A percentile compares a stretch with the other conserved stretches of the same genome.
phyloP scores from a whole-genome alignment of 2,113 vertebrate genomes.

The Salminus brasiliensis region DNA sequence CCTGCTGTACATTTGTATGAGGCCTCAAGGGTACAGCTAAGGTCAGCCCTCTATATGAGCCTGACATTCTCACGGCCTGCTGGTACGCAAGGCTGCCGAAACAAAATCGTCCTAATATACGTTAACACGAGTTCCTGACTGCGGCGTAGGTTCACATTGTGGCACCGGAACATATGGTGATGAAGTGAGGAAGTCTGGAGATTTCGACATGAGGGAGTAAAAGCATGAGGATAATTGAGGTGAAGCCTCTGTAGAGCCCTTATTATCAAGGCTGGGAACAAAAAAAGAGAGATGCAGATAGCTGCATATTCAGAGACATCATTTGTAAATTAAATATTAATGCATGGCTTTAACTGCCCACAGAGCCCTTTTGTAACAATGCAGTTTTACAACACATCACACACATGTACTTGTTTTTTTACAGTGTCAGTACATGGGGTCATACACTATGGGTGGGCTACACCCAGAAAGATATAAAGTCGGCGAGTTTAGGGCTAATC shows the following conservation, averaged over 20 bases:
- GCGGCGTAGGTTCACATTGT: not conserved
- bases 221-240: conserved; percentile 28
- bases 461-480: too few species aligned
- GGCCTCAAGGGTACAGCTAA: not conserved
- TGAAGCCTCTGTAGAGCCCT: conserved; percentile 1
- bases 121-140: not conserved
- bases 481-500: too few species aligned
- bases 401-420: not conserved
- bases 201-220: not conserved
- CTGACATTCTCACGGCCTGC: not conserved
- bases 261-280: not conserved
- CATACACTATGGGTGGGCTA: not conserved
- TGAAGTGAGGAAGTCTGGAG: conserved; percentile 1
- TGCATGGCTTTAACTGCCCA: not conserved
- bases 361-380: not conserved
- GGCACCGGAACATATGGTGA: conserved; percentile 10
- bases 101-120: not conserved
- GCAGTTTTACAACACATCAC: not conserved
- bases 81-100: not conserved
- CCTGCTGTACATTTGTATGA: conserved; percentile 10
- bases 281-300: not conserved
- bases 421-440: not conserved
- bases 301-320: not conserved
- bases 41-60: not conserved
- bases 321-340: conserved; percentile 36